Evolutionary conservation across 2,797 vertebrate species (phyloP), one percentile per base, ranked within the genome.

Genomic region (Rhinichthys osculus): DNA sequence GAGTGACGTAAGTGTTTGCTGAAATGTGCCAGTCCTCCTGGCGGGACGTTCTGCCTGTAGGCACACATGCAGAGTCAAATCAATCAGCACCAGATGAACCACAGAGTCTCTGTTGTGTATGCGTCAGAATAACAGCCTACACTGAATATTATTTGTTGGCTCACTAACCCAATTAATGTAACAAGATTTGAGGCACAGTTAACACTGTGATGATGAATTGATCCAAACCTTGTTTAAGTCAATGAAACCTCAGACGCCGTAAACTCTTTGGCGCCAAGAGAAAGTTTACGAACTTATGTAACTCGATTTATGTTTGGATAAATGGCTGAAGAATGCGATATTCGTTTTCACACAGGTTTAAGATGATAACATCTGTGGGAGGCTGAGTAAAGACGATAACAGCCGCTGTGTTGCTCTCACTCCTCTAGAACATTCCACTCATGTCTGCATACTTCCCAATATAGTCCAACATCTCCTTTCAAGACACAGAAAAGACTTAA

Each of bases 271-370:
- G 78, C 66, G 44, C 86, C 54, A 23, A 38, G 40, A 40, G 76
- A 35, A 44, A 30, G 67, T 50, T 79, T 69, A 76, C 11, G 3
- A 76, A 78, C 66, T 82, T 85, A 38, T 3, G 19, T 33, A 86
- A 86, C 77, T 52, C 4, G 4, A 77, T 82, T 85, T 78, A 88
- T 79, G 67, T 72, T 76, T 52, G 54, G 71, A 73, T 54, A 38
- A 59, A 59, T 62, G 81, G 79, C 86, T 86, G 59, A 74, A 88
- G 76, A 89, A 86, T 82, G 88, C 21, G 47, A 59, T 84, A 54
- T 78, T 81, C 42, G 66, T 84, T 54, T 64, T 35, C 76, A 23
- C 23, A 54, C 21, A 52, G 57, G 66, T 23, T 50, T 40, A 54
- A 78, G 52, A 69, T 66, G 62, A 57, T 81, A 77, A 72, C 42